A percentile compares a stretch with the other conserved stretches of the same genome.
Evolutionary conservation across 2,888 invertebrate genomes (phyloP).

Genomic region (Atrina japonica): DNA sequence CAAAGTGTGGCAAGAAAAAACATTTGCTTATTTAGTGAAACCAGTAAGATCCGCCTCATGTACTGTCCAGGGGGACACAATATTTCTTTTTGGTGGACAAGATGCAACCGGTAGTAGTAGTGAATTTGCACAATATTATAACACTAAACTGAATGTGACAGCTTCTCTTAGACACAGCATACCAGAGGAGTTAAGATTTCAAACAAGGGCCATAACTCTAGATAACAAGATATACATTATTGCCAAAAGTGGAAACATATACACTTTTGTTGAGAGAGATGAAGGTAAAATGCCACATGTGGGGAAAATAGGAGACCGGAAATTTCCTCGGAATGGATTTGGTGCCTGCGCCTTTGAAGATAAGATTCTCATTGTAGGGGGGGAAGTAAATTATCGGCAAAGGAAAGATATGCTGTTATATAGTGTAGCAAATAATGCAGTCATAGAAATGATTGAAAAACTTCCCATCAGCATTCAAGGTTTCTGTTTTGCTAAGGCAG

Average conservation of each 20-base stretch:
- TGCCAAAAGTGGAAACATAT: slow-evolving; percentile 26
- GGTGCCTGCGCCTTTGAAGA: slow-evolving; percentile 50
- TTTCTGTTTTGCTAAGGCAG: slow-evolving; percentile 19
- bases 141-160: slow-evolving; percentile 23
- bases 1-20: slow-evolving; percentile 22
- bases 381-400: slow-evolving; percentile 42
- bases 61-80: slow-evolving; percentile 47
- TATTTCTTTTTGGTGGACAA: slow-evolving; percentile 55
- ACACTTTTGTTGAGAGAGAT: not conserved
- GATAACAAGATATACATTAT: slow-evolving; percentile 14
- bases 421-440: slow-evolving; percentile 1
- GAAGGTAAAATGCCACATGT: not conserved
- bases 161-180: slow-evolving; percentile 3
- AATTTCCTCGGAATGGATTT: slow-evolving; percentile 43
- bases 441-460: slow-evolving; percentile 30
- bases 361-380: slow-evolving; percentile 51
- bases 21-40: slow-evolving; percentile 37
- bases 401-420: slow-evolving; percentile 40
- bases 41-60: slow-evolving; percentile 48
- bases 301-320: not conserved
- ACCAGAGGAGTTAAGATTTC: slow-evolving; percentile 17
- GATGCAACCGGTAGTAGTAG: slow-evolving; percentile 35
- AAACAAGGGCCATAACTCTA: slow-evolving; percentile 14
- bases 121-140: slow-evolving; percentile 50
- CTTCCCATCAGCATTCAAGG: slow-evolving; percentile 19